Base-by-base conservation (phyloP, 2,888 invertebrate species). In the Brachynemurus nebulosus region DNA sequence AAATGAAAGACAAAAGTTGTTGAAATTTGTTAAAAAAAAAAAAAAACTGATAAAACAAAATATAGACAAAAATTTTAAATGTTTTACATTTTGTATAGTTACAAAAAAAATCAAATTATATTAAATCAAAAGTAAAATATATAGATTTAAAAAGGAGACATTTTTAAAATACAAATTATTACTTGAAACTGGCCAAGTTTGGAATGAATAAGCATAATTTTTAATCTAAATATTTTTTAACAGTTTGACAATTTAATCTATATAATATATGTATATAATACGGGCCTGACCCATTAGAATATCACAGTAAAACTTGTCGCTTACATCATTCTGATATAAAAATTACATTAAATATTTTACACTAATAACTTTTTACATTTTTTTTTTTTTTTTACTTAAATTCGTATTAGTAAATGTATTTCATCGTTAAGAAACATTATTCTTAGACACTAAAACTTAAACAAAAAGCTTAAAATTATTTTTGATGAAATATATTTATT, bases 261-360 rank as follows among this genome's bases (percentile, higher is more conserved):
- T 36, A 17, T 30, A 30, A 12, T 12, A 30, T 30, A 14, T 36
- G 5, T 34, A 34, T 34, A 36, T 17, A 36, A 19, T 37, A 12
- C 18, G 16, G 62, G 63, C 63, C 64, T 64, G 64, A 63, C 62
- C 65, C 63, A 65, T 63, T 52, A 65, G 65, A 65, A 65, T 65
- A 65, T 65, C 65, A 65, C 65, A 65, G 65, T 55, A 58, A 59
- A 56, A 53, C 12, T 12, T 37, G 18, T 18, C n/a, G 18, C 19
- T 36, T 11, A 14, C 36, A 18, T 16, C 11, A 2, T 6, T 17
- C 14, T 36, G 11, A 7, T n/a, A 17, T 12, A 20, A 14, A n/a
- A 11, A 18, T 18, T 37, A 9, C 18, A 19, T 19, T 36, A n/a
- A 34, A 14, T 35, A 14, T 36, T 17, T 36, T 17, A 8, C 4